Base-by-base conservation (phyloP, 2,888 invertebrate species). In the Ypsolopha sequella region DNA sequence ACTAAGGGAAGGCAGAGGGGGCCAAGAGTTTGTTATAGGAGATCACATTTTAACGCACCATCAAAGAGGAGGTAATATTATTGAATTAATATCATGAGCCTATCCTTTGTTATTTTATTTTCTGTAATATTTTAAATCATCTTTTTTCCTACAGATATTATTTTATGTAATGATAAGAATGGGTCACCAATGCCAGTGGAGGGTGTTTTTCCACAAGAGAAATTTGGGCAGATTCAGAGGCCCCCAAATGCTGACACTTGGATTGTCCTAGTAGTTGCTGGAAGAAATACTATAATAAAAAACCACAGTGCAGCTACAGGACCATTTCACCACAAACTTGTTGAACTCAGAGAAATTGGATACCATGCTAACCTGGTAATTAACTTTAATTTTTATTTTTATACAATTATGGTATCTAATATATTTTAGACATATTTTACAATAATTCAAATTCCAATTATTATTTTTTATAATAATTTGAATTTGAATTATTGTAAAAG, bases 31-130 rank as follows among this genome's bases (percentile, higher is more conserved):
- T 68, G 73, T 89, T 3, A 62, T 68, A 53, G 71, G 82, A 6
- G 80, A 88, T 53, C 92, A 92, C 66, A 73, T 94, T 55, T 65
- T 95, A 55, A 91, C 94, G 7, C 93, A 94, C 61, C 91, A 89
- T 65, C 81, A 88, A 58, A 87, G 88, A 70, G 88, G 90, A 65
- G 90, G 90, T 90, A 72, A 58, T 53, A 53, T 48, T 36, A 39
- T 39, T 54, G 48, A 45, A 49, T 36, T 46, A 38, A 50, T 13
- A 49, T 36, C 6, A 11, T n/a, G 10, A 10, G 11, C 13, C 36
- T 14, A 46, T 33, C 38, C n/a, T 38, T 38, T n/a, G 11, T 34
- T 46, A 36, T 47, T 52, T 41, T 24, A 38, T 52, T 47, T 24
- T 24, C 8, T 13, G 41, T 8, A 44, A 44, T 34, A 11, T 10